A percentile compares a stretch with the other conserved stretches of the same genome.
Evolutionary conservation across 2,888 invertebrate genomes (phyloP).

Genomic region (Apotomis turbidana): DNA sequence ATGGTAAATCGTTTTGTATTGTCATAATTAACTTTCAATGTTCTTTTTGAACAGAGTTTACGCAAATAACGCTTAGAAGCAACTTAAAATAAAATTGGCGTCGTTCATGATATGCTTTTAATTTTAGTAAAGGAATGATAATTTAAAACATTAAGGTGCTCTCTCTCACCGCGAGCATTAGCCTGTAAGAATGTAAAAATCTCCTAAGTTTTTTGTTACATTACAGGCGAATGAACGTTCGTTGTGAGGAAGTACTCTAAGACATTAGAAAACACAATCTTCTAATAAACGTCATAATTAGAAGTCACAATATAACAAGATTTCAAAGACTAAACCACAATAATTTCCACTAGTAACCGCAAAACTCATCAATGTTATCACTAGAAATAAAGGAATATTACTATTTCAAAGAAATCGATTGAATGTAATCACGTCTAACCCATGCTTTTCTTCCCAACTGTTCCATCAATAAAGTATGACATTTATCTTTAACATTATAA

Average conservation of each 20-base stretch:
- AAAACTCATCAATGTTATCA: slow-evolving; percentile 9
- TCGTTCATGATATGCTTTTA: slow-evolving; percentile 73
- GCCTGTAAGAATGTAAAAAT: too few species aligned
- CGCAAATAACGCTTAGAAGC: slow-evolving; percentile 54
- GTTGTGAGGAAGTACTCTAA: background rate
- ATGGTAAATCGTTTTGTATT: slow-evolving; percentile 33
- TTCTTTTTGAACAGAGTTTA: slow-evolving; percentile 60
- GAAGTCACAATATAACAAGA: slow-evolving; percentile 22
- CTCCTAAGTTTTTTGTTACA: too few species aligned
- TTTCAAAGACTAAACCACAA: slow-evolving; percentile 22
- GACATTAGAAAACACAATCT: slow-evolving; percentile 33
- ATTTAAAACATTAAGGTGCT: slow-evolving; percentile 29
- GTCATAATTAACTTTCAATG: slow-evolving; percentile 30
- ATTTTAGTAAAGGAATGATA: slow-evolving; percentile 72
- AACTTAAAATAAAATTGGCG: slow-evolving; percentile 66
- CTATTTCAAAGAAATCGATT: slow-evolving; percentile 11
- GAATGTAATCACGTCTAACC: slow-evolving; percentile 9
- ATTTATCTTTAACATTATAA: slow-evolving; percentile 25
- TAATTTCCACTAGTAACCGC: slow-evolving; percentile 14
- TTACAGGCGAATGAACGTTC: too few species aligned
- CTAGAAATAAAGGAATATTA: slow-evolving; percentile 14
- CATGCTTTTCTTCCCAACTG: slow-evolving; percentile 8
- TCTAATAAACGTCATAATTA: slow-evolving; percentile 47
- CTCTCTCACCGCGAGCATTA: too few species aligned
- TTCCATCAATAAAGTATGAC: slow-evolving; percentile 8